Conservation (phyloP, 2,888 invertebrate species). For the Patella caerulea region DNA sequence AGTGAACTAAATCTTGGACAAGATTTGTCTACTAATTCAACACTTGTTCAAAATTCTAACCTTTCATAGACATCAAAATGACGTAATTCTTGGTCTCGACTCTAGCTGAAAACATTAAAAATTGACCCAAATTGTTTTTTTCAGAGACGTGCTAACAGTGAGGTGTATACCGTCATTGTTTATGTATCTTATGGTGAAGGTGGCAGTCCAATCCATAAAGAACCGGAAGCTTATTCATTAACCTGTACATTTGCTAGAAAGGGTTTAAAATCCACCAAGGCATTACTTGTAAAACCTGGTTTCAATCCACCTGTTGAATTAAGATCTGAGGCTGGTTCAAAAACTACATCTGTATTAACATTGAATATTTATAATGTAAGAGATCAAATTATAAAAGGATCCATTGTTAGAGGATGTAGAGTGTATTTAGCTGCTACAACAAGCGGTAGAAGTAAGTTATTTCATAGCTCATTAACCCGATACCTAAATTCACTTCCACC, state of each 20-base stretch:
- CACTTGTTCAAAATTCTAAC: no score
- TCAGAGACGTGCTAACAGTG: background rate
- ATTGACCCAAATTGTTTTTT: background rate
- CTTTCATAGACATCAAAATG: no score
- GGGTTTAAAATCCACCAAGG: background rate
- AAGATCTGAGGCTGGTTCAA: background rate
- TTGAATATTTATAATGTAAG: conserved; percentile 1
- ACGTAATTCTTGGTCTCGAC: no score
- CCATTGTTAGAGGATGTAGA: background rate
- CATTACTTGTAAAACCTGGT: background rate
- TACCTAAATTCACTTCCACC: no score
- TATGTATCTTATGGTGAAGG: background rate
- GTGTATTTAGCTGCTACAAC: background rate
- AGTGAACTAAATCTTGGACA: no score
- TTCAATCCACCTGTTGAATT: background rate
- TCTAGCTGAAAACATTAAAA: no score
- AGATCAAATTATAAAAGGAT: background rate
- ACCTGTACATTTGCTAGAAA: conserved; percentile 1
- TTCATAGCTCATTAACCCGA: no score
- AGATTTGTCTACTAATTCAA: no score
- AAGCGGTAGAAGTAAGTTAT: background rate
- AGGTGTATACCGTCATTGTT: background rate
- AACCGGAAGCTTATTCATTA: background rate
- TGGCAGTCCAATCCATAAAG: background rate
- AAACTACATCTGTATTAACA: background rate